These are phyloP conservation scores for Squalus acanthias DNA, from an alignment of 2,797 vertebrate species.

Conservation along the genomic window DNA sequence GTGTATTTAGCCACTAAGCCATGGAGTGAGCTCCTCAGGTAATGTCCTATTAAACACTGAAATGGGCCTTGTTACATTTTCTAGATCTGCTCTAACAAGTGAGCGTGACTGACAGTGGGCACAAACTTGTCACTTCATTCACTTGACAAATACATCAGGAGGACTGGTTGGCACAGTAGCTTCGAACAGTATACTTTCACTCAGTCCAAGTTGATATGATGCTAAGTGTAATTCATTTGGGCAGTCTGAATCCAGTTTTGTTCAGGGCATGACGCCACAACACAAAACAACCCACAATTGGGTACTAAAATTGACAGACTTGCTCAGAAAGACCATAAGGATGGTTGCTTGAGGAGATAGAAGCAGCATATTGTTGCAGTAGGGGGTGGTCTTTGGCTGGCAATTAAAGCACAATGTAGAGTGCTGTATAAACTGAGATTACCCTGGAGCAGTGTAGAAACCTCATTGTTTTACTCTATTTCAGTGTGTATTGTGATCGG, in stretches of 20 bases:
- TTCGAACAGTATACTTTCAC: neutral
- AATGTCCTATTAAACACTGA: neutral
- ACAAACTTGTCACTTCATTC: neutral
- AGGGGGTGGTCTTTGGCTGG: neutral
- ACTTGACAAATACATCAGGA: neutral
- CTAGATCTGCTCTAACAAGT: neutral
- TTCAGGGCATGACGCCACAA: neutral
- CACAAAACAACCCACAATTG: neutral
- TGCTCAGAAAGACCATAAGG: neutral
- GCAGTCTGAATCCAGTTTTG: neutral
- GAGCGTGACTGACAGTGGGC: neutral
- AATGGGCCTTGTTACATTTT: neutral
- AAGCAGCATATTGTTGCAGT: neutral
- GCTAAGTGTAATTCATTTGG: neutral
- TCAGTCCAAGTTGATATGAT: neutral
- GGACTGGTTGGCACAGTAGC: neutral
- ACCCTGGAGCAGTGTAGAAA: neutral
- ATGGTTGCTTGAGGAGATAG: neutral
- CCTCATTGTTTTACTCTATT: neutral
- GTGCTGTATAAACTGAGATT: neutral
- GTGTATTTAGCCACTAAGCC: neutral
- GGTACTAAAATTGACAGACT: neutral
- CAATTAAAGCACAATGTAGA: neutral
- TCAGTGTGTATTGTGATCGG: neutral
- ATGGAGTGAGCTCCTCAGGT: neutral